Base-by-base conservation (phyloP, 1,140 invertebrate species). In the Plodia interpunctella region DNA sequence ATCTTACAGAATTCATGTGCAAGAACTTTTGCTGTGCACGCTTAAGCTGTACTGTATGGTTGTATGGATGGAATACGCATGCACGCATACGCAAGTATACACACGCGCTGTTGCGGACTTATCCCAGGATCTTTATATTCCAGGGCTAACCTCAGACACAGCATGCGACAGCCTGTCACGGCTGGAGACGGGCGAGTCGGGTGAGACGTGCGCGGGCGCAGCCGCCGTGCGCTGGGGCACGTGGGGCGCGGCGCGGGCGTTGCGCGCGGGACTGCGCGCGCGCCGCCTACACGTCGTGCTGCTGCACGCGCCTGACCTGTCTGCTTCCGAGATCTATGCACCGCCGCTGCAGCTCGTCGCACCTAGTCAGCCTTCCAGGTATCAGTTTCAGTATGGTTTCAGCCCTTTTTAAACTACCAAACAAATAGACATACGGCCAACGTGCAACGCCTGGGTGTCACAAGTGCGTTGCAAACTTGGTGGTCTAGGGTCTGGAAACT, bases 261-360 rank as follows among this genome's bases (percentile, higher is more conserved):
- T 96, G 59, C 90, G 94, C 21, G 90, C 92, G 35, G 93, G 95
- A 73, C 80, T 96, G 56, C 91, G 91, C 57, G 92, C 94, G 3
- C 91, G 93, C 17, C 92, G 94, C 9, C 91, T 96, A 49, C 92
- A 92, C 71, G 94, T 96, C n/a, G 92, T 96, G 17, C 91, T 94
- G n/a, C 80, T 96, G 35, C 93, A 95, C 80, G 94, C 94, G 13
- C 92, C 93, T 18, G 92, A 93, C 38, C 90, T 95, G 56, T 91
- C 93, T 63, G 92, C 93, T 5, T 91, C 94, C 0, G 81, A 87
- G 58, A 78, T 88, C 55, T 88, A 82, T 62, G 75, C 86, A 13
- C 84, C 83, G 49, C 86, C 86, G 8, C 69, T 68, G 8, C 84
- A 83, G 49, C 62, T 89, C 4, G 74, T 77, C 1, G 66, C 80